These are phyloP conservation scores for Palythoa grandis DNA, from an alignment of 92 coral and sea anemone species.

Conservation along the genomic window DNA sequence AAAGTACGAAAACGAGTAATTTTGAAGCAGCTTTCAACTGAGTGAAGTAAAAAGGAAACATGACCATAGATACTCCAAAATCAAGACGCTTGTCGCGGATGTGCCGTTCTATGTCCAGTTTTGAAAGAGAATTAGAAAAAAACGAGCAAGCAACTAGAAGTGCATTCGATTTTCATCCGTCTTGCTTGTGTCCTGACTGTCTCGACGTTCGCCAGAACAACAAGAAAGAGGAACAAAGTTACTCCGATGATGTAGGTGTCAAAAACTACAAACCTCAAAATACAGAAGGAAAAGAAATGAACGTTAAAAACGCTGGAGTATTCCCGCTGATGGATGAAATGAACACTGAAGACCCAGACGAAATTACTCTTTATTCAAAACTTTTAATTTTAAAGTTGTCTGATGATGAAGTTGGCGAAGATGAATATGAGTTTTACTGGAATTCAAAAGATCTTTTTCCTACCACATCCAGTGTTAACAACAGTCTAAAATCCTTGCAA, in stretches of 20 bases:
- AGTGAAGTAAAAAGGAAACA: background rate
- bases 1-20: background rate
- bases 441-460: background rate
- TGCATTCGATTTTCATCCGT: conserved; percentile 22
- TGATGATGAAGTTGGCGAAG: background rate
- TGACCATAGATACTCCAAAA: conserved; percentile 8
- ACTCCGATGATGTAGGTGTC: background rate
- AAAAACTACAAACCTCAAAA: background rate
- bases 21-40: background rate
- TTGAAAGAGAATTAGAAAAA: background rate
- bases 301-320: background rate
- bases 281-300: background rate
- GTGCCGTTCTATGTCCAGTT: background rate
- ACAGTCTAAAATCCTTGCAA: background rate
- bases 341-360: background rate
- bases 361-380: background rate
- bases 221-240: background rate
- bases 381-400: background rate
- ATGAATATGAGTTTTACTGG: background rate
- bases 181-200: conserved; percentile 29
- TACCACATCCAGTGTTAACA: background rate
- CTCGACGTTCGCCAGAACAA: conserved; percentile 3
- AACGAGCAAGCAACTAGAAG: background rate
- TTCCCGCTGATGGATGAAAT: background rate
- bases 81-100: background rate